Percentiles rank a stretch among this genome's conserved stretches.
Evolutionary conservation across 1,140 invertebrate species (phyloP).

Genomic region (Saccostrea cuccullata): DNA sequence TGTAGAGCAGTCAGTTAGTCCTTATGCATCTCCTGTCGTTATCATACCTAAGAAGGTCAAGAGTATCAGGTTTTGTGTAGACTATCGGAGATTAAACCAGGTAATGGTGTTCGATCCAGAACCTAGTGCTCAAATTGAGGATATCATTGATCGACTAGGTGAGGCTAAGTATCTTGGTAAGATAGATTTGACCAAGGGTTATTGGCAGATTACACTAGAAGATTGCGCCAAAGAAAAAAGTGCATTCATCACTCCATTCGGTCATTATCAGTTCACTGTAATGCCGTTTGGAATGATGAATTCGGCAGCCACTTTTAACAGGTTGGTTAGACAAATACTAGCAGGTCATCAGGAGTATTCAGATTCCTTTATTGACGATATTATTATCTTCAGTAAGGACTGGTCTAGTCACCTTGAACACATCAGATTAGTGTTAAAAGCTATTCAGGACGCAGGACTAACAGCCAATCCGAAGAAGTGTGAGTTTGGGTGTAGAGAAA

Average conservation of each 20-base stretch:
- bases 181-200: conserved; percentile 80
- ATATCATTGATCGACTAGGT: conserved; percentile 25
- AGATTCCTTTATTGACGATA: conserved; percentile 53
- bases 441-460: conserved; percentile 45
- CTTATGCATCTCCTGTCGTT: conserved; percentile 68
- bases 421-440: conserved; percentile 30
- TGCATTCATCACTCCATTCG: conserved; percentile 44
- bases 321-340: conserved; percentile 67
- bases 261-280: too few species aligned
- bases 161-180: conserved; percentile 75
- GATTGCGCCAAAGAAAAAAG: conserved; percentile 48
- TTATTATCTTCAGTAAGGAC: conserved; percentile 46
- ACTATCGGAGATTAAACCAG: conserved; percentile 79
- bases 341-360: conserved; percentile 33
- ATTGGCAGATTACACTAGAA: conserved; percentile 78
- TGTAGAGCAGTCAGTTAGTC: conserved; percentile 70
- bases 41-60: conserved; percentile 81
- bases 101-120: conserved; percentile 78
- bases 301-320: conserved; percentile 58
- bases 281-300: too few species aligned
- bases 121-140: conserved; percentile 68
- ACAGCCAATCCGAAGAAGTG: conserved; percentile 60
- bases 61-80: conserved; percentile 76
- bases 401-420: conserved; percentile 53
- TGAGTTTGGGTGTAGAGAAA: conserved; percentile 44